These are phyloP conservation scores for Acanthosoma haemorrhoidale DNA, from an alignment of 2,888 invertebrate genomes.

Conservation along the genomic window DNA sequence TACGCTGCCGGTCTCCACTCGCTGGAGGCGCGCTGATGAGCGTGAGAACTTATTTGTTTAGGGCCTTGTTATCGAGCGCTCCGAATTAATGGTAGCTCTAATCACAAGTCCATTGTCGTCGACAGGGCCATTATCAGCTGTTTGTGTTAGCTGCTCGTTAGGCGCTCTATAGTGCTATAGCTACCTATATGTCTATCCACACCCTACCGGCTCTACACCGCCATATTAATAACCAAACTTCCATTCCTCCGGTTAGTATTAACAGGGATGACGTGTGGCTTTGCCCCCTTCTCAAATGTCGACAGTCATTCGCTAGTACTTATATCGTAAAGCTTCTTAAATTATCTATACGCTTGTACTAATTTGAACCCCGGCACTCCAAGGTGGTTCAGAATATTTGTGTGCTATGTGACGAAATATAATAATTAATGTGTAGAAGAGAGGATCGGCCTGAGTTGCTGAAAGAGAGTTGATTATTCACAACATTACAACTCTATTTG, in stretches of 20 bases:
- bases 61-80: background rate
- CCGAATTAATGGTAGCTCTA: constrained; percentile 10
- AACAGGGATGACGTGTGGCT: background rate
- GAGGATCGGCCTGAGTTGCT: no score
- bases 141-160: background rate
- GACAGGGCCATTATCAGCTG: background rate
- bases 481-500: no score
- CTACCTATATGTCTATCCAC: constrained; percentile 14
- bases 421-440: no score
- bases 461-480: no score
- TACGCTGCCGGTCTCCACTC: no score
- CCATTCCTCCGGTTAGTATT: constrained; percentile 2
- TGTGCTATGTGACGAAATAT: no score
- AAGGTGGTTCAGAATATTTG: no score
- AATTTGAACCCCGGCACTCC: no score
- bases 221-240: constrained; percentile 11
- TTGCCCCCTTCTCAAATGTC: background rate
- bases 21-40: background rate
- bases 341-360: no score
- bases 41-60: constrained; percentile 14
- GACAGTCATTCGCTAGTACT: background rate
- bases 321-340: no score
- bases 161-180: no score
- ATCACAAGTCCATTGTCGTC: constrained; percentile 12
- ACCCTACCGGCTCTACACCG: background rate